phyloP scores from a whole-genome alignment of 1,140 invertebrate species.

The Drosophila albomicans region DNA sequence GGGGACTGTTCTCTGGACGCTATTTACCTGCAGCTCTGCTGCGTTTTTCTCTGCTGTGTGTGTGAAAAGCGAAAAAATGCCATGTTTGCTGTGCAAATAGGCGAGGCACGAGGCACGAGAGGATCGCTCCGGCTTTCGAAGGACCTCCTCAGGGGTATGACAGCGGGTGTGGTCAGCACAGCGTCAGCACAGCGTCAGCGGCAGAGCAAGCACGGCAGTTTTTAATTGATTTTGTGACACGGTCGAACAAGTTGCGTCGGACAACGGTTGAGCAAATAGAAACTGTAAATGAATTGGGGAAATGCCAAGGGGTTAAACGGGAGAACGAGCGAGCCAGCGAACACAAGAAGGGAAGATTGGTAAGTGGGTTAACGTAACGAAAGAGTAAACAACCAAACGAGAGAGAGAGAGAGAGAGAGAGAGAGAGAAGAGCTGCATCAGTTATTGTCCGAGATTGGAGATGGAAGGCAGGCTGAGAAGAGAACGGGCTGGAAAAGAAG shows the following conservation, averaged over 20 bases:
- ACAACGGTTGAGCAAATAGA: constrained; percentile 35
- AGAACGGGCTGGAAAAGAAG: too few species aligned
- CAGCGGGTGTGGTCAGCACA: not conserved
- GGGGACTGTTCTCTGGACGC: constrained; percentile 8
- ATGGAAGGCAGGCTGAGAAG: too few species aligned
- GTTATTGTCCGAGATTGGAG: too few species aligned
- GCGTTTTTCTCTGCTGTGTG: constrained; percentile 17
- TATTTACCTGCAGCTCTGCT: constrained; percentile 48
- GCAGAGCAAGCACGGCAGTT: constrained; percentile 29
- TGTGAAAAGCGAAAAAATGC: constrained; percentile 26
- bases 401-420: too few species aligned
- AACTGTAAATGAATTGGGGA: constrained; percentile 39
- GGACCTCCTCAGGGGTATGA: not conserved
- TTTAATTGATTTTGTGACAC: constrained; percentile 60
- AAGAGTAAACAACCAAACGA: not conserved
- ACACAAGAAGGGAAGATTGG: not conserved
- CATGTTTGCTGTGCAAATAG: constrained; percentile 66
- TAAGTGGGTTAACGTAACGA: not conserved
- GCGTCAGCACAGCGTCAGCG: not conserved
- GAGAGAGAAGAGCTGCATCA: too few species aligned
- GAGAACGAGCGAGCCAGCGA: not conserved
- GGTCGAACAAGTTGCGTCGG: constrained; percentile 33
- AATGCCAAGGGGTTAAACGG: constrained; percentile 16
- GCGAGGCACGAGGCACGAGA: constrained; percentile 1
- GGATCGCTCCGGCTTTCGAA: constrained; percentile 4